phyloP scores from a whole-genome alignment of 2,113 vertebrate species.

The Poeciliopsis turrubarensis region DNA sequence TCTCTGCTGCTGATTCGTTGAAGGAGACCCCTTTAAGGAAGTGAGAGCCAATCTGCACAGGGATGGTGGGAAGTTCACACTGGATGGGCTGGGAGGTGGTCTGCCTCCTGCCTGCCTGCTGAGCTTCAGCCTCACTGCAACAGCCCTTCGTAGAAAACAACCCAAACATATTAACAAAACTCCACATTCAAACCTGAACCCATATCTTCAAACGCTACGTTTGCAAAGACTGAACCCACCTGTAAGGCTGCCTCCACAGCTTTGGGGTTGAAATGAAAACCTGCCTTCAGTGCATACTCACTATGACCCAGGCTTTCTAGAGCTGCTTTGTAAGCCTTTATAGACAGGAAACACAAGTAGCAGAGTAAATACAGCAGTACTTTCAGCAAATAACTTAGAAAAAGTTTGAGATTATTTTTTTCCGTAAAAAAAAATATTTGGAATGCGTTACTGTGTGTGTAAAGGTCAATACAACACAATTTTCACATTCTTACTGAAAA shows the following conservation, averaged over 20 bases:
- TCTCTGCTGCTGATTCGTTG: conserved; percentile 94
- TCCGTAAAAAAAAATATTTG: too few species aligned
- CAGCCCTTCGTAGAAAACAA: conserved; percentile 83
- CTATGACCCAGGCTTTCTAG: conserved; percentile 95
- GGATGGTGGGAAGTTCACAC: conserved; percentile 96
- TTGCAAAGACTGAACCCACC: conserved; percentile 74
- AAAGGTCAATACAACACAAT: too few species aligned
- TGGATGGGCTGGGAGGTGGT: conserved; percentile 95
- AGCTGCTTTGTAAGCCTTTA: conserved; percentile 92
- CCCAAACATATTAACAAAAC: background rate
- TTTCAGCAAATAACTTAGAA: background rate
- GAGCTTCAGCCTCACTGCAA: conserved; percentile 95
- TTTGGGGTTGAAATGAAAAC: conserved; percentile 97
- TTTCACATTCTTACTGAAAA: too few species aligned
- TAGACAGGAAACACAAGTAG: background rate
- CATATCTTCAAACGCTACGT: background rate
- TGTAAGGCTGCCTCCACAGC: conserved; percentile 93
- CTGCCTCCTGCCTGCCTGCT: conserved; percentile 95
- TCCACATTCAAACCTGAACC: background rate
- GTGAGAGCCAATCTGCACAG: conserved; percentile 94
- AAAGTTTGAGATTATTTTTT: too few species aligned
- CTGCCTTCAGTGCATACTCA: conserved; percentile 97
- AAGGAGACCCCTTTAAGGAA: conserved; percentile 98
- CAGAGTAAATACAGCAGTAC: background rate
- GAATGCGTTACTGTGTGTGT: too few species aligned